Base-by-base conservation (phyloP, 64 coral and sea anemone species). In the Trachythela sp. region DNA sequence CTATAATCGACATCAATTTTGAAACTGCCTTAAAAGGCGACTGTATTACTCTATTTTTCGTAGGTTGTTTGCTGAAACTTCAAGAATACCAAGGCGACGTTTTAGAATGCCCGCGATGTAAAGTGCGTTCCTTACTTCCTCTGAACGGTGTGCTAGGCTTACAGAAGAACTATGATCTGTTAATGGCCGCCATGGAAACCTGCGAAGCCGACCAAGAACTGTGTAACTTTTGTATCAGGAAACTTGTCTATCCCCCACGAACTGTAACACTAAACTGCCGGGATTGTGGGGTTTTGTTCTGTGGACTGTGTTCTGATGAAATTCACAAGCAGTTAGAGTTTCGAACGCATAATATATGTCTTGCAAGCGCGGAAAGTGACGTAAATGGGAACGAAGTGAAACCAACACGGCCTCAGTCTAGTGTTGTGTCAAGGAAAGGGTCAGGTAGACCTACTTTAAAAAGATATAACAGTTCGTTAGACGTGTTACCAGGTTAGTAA, bases 261-360 rank as follows among this genome's bases (percentile, higher is more conserved):
- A 41, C 88, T 17, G 96, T 91, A 10, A 92, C 93, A 39, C 92
- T 99, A 56, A 91, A 88, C 35, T 99, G 96, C 75, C 70, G 43
- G 24, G 93, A 99, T 24, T 99, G 96, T 90, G 91, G 86, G n/a
- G 89, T 99, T 51, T 95, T 90, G 9, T 91, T 90, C 0, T 99
- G 96, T 85, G 96, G 96, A 2, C 83, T 86, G 40, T 99, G 96
- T 32, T 99, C 91, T 42, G 96, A 99, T 83, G 86, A 91, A 48
- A 99, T 99, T 83, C 96, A 99, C 42, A 95, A 94, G 30, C 91
- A 95, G 29, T n/a, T 99, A 45, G 96, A 99, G 52, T 99, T 95
- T 83, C 85, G 96, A 87, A 89, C 88, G 40, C 96, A 99, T 85
- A 89, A 48, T 75, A 90, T 99, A 85, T 85, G 86, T 33, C 83